A percentile compares a stretch with the other conserved stretches of the same genome.
Evolutionary conservation across 2,888 invertebrate genomes (phyloP).

Genomic region (Dasysyrphus albostriatus): DNA sequence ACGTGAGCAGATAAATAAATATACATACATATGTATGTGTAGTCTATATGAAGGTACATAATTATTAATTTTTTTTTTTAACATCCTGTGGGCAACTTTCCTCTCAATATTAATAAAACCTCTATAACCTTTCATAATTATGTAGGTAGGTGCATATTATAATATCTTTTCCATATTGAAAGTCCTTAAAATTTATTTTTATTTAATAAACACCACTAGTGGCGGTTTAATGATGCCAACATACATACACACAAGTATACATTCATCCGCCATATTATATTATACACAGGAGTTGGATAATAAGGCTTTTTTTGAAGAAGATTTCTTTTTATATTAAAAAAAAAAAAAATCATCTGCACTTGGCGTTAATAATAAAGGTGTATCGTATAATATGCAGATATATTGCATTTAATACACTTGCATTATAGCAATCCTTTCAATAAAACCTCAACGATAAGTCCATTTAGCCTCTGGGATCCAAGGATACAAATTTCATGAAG

Average conservation of each 20-base stretch:
- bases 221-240: conserved; percentile 37
- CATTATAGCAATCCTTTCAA: conserved; percentile 23
- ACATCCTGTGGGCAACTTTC: conserved; percentile 32
- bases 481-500: neutral
- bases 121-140: neutral
- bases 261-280: neutral
- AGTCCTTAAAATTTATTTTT: conserved; percentile 59
- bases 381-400: neutral
- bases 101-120: neutral
- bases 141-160: no score
- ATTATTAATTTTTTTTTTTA: neutral
- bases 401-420: neutral
- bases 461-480: conserved; percentile 36
- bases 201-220: conserved; percentile 36
- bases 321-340: conserved; percentile 30
- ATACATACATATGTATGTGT: neutral
- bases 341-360: conserved; percentile 11
- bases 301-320: conserved; percentile 17
- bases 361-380: conserved; percentile 25
- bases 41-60: neutral
- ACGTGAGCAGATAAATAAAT: conserved; percentile 30
- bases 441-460: conserved; percentile 45
- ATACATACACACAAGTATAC: neutral
- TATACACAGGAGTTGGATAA: neutral
- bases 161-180: conserved; percentile 1